Evolutionary conservation across 1,140 invertebrate genomes (phyloP).

Genomic region (Pantala flavescens): DNA sequence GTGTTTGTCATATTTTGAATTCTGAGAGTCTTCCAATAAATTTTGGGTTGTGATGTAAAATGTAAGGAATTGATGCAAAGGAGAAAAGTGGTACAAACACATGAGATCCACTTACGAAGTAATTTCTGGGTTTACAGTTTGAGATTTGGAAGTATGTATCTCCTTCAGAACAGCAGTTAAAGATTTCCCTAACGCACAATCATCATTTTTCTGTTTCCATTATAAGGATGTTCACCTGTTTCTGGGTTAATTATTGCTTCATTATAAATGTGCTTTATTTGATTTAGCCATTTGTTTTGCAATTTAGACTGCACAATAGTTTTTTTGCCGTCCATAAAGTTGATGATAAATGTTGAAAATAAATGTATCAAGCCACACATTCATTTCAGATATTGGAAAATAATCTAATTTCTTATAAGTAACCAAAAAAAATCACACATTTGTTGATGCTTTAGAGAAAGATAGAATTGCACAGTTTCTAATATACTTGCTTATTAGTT

Average conservation of each 20-base stretch:
- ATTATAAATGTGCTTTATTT: background rate
- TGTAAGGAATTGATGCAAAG: background rate
- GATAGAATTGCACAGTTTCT: conserved; percentile 1
- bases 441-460: background rate
- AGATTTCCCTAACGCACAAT: conserved; percentile 1
- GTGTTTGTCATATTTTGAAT: conserved; percentile 10
- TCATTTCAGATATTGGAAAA: background rate
- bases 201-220: background rate
- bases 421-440: background rate
- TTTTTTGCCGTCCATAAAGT: background rate
- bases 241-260: background rate
- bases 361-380: background rate
- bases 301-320: background rate
- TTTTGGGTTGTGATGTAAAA: background rate
- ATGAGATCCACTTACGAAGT: too few relatives aligned
- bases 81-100: too few relatives aligned
- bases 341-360: background rate
- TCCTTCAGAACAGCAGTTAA: background rate
- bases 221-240: background rate
- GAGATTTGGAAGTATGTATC: background rate
- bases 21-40: conserved; percentile 9
- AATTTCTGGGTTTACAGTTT: background rate
- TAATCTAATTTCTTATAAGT: background rate
- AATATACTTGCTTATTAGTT: conserved; percentile 8
- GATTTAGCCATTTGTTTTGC: background rate